These are phyloP conservation scores for Epicampocera succincta DNA, from an alignment of 2,888 invertebrate genomes.

Conservation along the genomic window DNA sequence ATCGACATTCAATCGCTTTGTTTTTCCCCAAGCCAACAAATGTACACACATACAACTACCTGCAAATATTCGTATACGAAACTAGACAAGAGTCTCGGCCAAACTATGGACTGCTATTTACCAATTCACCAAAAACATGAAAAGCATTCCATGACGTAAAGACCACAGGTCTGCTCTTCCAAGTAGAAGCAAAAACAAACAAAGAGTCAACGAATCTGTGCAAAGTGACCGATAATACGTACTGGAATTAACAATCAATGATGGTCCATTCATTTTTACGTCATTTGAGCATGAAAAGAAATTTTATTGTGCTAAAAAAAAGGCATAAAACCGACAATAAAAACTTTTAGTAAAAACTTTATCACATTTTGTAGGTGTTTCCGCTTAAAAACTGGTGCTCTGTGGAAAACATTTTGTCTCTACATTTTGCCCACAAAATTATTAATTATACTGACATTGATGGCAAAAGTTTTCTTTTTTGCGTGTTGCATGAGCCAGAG, in stretches of 20 bases:
- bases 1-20: constrained; percentile 35
- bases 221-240: constrained; percentile 60
- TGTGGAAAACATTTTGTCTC: not conserved
- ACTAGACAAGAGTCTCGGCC: not conserved
- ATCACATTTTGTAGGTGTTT: constrained; percentile 64
- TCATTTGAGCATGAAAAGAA: constrained; percentile 24
- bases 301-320: constrained; percentile 13
- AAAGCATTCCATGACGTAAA: not conserved
- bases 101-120: constrained; percentile 8
- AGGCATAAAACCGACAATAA: not conserved
- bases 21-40: not conserved
- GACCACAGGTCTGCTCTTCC: not conserved
- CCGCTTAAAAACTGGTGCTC: constrained; percentile 30
- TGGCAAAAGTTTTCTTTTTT: constrained; percentile 15
- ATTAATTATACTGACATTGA: constrained; percentile 55
- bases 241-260: constrained; percentile 46
- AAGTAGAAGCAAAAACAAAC: not conserved
- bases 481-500: too few relatives aligned
- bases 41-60: not conserved
- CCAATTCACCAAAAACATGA: not conserved
- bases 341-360: constrained; percentile 25
- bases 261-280: constrained; percentile 30
- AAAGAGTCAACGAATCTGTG: constrained; percentile 6
- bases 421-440: constrained; percentile 41
- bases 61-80: not conserved